Percentiles rank a stretch among this genome's conserved stretches.
phyloP scores from a whole-genome alignment of 2,888 invertebrate species.

The Rutpela maculata region DNA sequence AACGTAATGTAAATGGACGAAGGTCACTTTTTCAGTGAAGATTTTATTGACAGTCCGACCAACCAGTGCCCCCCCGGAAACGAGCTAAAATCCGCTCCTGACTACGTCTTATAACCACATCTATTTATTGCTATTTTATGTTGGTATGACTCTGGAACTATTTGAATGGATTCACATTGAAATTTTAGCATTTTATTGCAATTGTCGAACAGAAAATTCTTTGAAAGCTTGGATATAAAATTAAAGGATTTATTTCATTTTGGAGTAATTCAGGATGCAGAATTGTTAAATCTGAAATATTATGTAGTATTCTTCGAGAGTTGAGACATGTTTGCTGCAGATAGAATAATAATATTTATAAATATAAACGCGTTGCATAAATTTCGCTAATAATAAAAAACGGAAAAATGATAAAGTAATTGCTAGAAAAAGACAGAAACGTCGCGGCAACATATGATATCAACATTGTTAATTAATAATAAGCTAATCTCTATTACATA shows the following conservation, averaged over 20 bases:
- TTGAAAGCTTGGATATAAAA: conserved; percentile 30
- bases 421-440: no score
- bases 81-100: background rate
- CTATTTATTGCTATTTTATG: conserved; percentile 20
- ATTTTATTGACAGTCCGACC: background rate
- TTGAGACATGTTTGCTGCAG: conserved; percentile 12
- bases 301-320: background rate
- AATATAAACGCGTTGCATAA: no score
- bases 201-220: conserved; percentile 35
- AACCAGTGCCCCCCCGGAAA: background rate
- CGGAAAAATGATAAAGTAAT: no score
- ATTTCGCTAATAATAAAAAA: no score
- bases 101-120: background rate
- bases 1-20: background rate
- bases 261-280: conserved; percentile 14
- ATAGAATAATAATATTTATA: no score
- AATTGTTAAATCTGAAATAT: conserved; percentile 19
- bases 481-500: no score
- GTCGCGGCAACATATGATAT: no score
- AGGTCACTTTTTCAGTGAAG: background rate
- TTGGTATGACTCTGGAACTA: conserved; percentile 36
- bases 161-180: conserved; percentile 37
- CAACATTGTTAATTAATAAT: no score
- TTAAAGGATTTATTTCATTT: conserved; percentile 35
- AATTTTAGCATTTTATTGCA: conserved; percentile 37